A percentile compares a stretch with the other conserved stretches of the same genome.
These are phyloP conservation scores for Epinephelus cyanopodus DNA, from an alignment of 2,113 vertebrate species.

Conservation along the genomic window DNA sequence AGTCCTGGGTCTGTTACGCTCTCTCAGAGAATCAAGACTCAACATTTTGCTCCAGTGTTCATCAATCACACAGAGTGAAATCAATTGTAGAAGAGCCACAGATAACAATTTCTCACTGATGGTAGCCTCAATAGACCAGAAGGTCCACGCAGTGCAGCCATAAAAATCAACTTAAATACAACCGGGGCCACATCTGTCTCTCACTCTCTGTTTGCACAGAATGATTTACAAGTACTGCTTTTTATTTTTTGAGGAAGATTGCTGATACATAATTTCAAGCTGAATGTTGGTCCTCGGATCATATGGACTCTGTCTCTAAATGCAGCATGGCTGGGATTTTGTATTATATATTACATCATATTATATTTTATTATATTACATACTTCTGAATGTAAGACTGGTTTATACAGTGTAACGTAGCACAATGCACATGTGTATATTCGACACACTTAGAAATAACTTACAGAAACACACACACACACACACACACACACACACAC, in stretches of 20 bases:
- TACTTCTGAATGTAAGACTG: too few relatives aligned
- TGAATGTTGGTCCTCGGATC: not conserved
- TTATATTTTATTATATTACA: too few relatives aligned
- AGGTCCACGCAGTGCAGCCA: not conserved
- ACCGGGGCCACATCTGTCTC: not conserved
- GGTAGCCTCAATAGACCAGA: not conserved
- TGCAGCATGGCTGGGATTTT: not conserved
- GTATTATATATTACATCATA: too few relatives aligned
- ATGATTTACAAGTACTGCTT: not conserved
- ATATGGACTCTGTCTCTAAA: not conserved
- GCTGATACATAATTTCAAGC: not conserved
- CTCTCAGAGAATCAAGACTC: conserved; percentile 5
- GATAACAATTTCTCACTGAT: conserved; percentile 6
- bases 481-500: too few relatives aligned
- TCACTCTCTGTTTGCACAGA: not conserved
- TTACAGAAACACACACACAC: too few relatives aligned
- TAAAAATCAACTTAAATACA: not conserved
- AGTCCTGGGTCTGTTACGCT: not conserved
- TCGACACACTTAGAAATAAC: too few relatives aligned
- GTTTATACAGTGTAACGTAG: too few relatives aligned
- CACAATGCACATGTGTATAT: too few relatives aligned
- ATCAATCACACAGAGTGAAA: conserved; percentile 21
- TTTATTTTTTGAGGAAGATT: not conserved
- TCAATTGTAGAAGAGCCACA: conserved; percentile 24
- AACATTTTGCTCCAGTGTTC: conserved; percentile 1